These are phyloP conservation scores for Cataglyphis hispanica DNA, from an alignment of 1,140 invertebrate species.

Conservation along the genomic window DNA sequence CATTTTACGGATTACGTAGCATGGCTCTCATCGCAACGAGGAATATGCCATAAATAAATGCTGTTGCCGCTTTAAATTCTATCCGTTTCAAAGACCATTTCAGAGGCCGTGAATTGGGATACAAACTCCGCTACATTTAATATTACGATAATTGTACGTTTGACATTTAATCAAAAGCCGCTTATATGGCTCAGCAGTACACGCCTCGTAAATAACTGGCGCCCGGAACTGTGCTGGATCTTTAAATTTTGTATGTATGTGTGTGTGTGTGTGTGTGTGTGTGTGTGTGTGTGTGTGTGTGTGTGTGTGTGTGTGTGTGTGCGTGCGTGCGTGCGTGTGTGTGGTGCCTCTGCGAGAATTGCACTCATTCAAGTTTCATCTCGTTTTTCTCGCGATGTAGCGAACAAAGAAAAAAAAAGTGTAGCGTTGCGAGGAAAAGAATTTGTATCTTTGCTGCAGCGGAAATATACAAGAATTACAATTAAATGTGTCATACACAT, in stretches of 20 bases:
- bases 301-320: too few species aligned
- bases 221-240: neutral
- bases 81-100: conserved; percentile 1
- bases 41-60: conserved; percentile 18
- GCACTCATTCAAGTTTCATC: conserved; percentile 43
- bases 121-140: neutral
- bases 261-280: too few species aligned
- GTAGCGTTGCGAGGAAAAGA: neutral
- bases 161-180: conserved; percentile 36
- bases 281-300: neutral
- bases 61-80: conserved; percentile 23
- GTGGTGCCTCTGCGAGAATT: neutral
- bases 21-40: neutral
- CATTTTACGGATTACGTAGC: conserved; percentile 28
- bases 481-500: neutral
- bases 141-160: conserved; percentile 8
- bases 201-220: neutral
- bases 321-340: too few species aligned
- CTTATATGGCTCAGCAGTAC: neutral
- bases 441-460: neutral
- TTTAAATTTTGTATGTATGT: neutral
- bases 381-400: neutral
- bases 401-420: neutral
- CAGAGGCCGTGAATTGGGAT: neutral
- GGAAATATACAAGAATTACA: neutral